Base-by-base conservation (phyloP, 2,888 invertebrate species). In the Hololepta plana region DNA sequence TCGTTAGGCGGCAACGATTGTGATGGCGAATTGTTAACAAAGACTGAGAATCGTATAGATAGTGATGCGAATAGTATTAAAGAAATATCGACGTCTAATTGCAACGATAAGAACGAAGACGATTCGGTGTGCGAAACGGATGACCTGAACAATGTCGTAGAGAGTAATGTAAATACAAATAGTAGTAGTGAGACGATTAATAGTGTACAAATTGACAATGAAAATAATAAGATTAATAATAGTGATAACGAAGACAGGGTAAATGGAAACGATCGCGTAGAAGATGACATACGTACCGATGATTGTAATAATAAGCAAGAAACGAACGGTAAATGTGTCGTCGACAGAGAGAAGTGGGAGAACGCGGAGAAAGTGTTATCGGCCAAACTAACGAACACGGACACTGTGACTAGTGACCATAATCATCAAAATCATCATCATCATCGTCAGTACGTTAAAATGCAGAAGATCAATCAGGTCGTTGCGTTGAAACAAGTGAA, bases 361-460 rank as follows among this genome's bases (percentile, higher is more conserved):
- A 41, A 37, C 31, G 42, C 43, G 10, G 45, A 46, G 28, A 45
- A 45, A 32, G 45, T 49, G 26, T 35, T 51, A 26, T 39, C 41
- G n/a, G 44, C 47, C 16, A 49, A 48, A 37, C 36, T 42, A 28
- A 42, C 37, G 11, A 41, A 44, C 29, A 45, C 39, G 28, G 43
- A 42, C 22, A n/a, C n/a, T n/a, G n/a, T n/a, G n/a, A n/a, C n/a
- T n/a, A n/a, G n/a, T n/a, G n/a, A n/a, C n/a, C n/a, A n/a, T n/a
- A n/a, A n/a, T n/a, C n/a, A n/a, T n/a, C n/a, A 37, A 41, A 50
- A 29, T 44, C 54, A 32, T 43, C 47, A 53, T 12, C 63, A 64
- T 43, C 57, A 67, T 43, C 71, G 72, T 46, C 72, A 72, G 0
- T 66, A 68, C 32, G 72, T 74, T 38, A 58, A 69, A 7, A 70